Evolutionary conservation across 1,140 invertebrate species (phyloP).

Genomic region (Drosophila oshimai): DNA sequence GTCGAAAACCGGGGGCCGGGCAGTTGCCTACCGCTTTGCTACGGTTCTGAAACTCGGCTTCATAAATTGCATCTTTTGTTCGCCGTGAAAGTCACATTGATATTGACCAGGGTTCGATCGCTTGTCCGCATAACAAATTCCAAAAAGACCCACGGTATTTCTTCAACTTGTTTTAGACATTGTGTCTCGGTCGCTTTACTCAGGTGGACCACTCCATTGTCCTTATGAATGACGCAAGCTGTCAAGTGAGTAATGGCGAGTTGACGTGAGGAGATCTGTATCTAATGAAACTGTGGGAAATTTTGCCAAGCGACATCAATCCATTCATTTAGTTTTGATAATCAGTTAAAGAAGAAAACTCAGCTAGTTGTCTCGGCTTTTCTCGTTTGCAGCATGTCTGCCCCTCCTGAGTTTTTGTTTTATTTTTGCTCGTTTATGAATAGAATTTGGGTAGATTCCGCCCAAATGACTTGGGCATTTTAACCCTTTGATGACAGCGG

Average conservation of each 20-base stretch:
- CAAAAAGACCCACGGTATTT: slow-evolving; percentile 4
- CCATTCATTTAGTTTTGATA: background rate
- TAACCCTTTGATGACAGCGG: slow-evolving; percentile 48
- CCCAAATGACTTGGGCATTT: slow-evolving; percentile 65
- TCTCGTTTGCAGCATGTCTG: background rate
- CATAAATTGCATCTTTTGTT: slow-evolving; percentile 61
- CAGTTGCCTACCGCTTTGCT: slow-evolving; percentile 51
- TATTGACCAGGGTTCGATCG: slow-evolving; percentile 44
- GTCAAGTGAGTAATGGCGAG: slow-evolving; percentile 67
- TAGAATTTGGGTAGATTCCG: slow-evolving; percentile 41
- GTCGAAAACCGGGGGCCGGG: slow-evolving; percentile 13
- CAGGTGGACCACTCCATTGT: slow-evolving; percentile 63
- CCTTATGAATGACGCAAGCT: slow-evolving; percentile 72
- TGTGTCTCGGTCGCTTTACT: slow-evolving; percentile 44
- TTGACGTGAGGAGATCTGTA: slow-evolving; percentile 34
- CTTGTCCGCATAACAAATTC: slow-evolving; percentile 62
- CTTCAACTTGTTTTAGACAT: slow-evolving; percentile 43
- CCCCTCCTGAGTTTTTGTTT: background rate
- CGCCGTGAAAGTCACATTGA: slow-evolving; percentile 58
- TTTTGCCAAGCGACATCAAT: slow-evolving; percentile 1
- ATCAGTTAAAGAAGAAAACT: background rate
- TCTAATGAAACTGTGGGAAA: slow-evolving; percentile 56
- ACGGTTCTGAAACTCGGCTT: slow-evolving; percentile 31
- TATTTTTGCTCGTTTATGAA: slow-evolving; percentile 43
- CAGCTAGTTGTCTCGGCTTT: background rate